Evolutionary conservation across 2,888 invertebrate species (phyloP).

Genomic region (Drosophila infuscata): DNA sequence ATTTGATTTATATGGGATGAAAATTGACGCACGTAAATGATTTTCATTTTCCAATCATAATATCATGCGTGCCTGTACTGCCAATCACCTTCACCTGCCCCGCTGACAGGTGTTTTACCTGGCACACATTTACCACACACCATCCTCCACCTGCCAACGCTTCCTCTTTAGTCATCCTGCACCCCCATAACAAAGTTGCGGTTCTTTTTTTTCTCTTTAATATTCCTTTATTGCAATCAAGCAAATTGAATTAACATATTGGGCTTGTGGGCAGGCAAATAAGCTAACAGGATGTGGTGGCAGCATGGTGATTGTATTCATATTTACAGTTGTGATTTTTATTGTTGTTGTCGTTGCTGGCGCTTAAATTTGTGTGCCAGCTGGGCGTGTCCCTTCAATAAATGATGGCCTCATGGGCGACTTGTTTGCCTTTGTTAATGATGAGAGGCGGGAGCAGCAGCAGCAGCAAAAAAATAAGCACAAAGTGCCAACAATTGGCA

Average conservation of each 20-base stretch:
- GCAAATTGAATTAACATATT: slow-evolving; percentile 77
- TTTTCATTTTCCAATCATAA: slow-evolving; percentile 81
- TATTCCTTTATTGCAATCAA: slow-evolving; percentile 62
- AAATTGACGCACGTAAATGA: slow-evolving; percentile 79
- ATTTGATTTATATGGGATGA: slow-evolving; percentile 70
- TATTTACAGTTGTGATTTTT: slow-evolving; percentile 28
- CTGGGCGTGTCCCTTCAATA: slow-evolving; percentile 56
- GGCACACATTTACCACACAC: too few relatives aligned
- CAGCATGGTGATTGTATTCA: slow-evolving; percentile 42
- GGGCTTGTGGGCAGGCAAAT: slow-evolving; percentile 22
- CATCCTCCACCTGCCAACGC: background rate
- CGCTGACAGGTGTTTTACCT: slow-evolving; percentile 21
- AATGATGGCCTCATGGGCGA: slow-evolving; percentile 66
- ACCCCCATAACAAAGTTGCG: slow-evolving; percentile 36
- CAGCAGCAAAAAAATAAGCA: background rate
- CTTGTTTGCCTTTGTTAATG: slow-evolving; percentile 73
- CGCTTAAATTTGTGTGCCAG: slow-evolving; percentile 57
- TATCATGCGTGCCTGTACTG: slow-evolving; percentile 73
- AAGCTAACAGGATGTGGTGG: slow-evolving; percentile 29
- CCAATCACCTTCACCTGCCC: slow-evolving; percentile 50
- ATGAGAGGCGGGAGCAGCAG: slow-evolving; percentile 49
- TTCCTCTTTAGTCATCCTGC: background rate
- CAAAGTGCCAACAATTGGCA: slow-evolving; percentile 67
- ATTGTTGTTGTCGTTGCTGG: slow-evolving; percentile 18
- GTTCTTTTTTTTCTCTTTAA: slow-evolving; percentile 14